Conservation (phyloP, 2,888 invertebrate genomes). For the Tuberolachnus salignus region DNA sequence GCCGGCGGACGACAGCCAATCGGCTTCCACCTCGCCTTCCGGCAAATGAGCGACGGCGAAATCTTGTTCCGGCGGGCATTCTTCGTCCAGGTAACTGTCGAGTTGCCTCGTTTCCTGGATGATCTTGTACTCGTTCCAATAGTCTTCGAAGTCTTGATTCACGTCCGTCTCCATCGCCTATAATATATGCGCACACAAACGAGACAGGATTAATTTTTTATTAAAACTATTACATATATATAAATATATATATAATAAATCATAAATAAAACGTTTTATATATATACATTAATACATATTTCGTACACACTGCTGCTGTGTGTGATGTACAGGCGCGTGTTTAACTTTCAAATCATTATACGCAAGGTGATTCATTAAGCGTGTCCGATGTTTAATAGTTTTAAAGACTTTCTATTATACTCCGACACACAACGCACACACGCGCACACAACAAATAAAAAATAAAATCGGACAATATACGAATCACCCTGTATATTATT, state of each 20-base stretch:
- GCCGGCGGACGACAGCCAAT: slow-evolving; percentile 77
- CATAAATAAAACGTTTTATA: not conserved
- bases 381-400: not conserved
- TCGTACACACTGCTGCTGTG: too few species aligned
- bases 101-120: slow-evolving; percentile 67
- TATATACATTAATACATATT: too few species aligned
- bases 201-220: not conserved
- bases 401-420: slow-evolving; percentile 15
- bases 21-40: slow-evolving; percentile 74
- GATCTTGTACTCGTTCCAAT: slow-evolving; percentile 73
- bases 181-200: not conserved
- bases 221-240: not conserved
- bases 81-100: slow-evolving; percentile 69
- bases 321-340: not conserved
- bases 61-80: slow-evolving; percentile 63
- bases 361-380: slow-evolving; percentile 8
- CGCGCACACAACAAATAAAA: too few species aligned
- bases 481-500: not conserved
- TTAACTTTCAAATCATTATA: slow-evolving; percentile 10
- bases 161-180: slow-evolving; percentile 60
- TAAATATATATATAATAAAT: not conserved
- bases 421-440: not conserved
- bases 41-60: slow-evolving; percentile 27
- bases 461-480: not conserved
- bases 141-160: slow-evolving; percentile 67